Evolutionary conservation across 23 tunicate species (phyloP).

Genomic region (Styela plicata): DNA sequence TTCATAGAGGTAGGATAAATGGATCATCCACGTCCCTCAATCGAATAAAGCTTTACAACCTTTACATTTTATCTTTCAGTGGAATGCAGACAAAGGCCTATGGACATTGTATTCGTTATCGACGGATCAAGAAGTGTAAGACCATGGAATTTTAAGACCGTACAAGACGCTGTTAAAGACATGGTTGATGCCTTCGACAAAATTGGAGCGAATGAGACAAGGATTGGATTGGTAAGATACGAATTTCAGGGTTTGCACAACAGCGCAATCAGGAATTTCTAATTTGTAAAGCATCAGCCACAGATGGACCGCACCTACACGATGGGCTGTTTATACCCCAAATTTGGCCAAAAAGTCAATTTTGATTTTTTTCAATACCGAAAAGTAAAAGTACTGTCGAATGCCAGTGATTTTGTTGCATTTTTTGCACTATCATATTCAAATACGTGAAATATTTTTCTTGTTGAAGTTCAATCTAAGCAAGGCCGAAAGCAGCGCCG

Average conservation of each 20-base stretch:
- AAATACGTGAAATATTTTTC: too few relatives aligned
- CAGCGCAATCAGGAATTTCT: background rate
- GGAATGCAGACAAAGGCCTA: slow-evolving; percentile 46
- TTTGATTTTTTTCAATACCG: too few relatives aligned
- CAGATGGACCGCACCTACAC: too few relatives aligned
- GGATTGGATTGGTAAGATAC: slow-evolving; percentile 73
- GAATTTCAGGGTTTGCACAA: background rate
- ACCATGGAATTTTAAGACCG: slow-evolving; percentile 49
- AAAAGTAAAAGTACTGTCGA: too few relatives aligned
- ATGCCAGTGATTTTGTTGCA: too few relatives aligned
- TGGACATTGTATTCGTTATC: slow-evolving; percentile 68
- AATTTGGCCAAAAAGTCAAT: background rate
- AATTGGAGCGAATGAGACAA: slow-evolving; percentile 57
- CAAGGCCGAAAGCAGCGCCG: too few relatives aligned
- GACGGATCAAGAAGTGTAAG: slow-evolving; percentile 90
- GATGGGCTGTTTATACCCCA: too few relatives aligned
- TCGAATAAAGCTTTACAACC: too few relatives aligned
- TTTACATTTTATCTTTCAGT: background rate
- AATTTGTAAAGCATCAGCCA: background rate
- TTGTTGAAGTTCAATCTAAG: too few relatives aligned
- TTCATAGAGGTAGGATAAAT: too few relatives aligned
- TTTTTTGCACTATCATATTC: too few relatives aligned
- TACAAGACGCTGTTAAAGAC: slow-evolving; percentile 63
- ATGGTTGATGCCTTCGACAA: slow-evolving; percentile 51
- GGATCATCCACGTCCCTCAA: too few relatives aligned